Percentiles rank a stretch among this genome's conserved stretches.
Evolutionary conservation across 2,888 invertebrate species (phyloP).

Genomic region (Liodrosophila aerea): DNA sequence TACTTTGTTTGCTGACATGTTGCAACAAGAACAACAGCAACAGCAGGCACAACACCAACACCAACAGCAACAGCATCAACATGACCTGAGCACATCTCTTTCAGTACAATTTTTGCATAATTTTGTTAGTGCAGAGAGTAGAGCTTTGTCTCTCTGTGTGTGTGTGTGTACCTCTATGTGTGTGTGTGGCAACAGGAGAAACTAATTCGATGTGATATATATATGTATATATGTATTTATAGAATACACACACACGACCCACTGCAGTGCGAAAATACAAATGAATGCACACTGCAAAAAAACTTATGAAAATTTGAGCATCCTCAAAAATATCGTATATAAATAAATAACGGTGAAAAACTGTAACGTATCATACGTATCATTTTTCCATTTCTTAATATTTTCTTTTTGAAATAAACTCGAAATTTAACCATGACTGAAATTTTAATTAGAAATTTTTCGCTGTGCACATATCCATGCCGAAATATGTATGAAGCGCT

Average conservation of each 20-base stretch:
- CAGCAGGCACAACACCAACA: slow-evolving; percentile 1
- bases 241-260: slow-evolving; percentile 17
- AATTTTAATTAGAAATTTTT: neutral
- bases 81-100: slow-evolving; percentile 15
- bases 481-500: neutral
- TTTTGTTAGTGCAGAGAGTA: slow-evolving; percentile 55
- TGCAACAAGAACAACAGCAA: slow-evolving; percentile 1
- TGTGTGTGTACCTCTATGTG: too few relatives aligned
- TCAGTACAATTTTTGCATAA: slow-evolving; percentile 55
- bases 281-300: neutral
- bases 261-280: slow-evolving; percentile 1
- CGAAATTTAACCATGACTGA: too few relatives aligned
- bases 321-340: too few relatives aligned
- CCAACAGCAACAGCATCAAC: slow-evolving; percentile 11
- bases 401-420: too few relatives aligned
- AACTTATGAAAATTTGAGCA: neutral
- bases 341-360: too few relatives aligned
- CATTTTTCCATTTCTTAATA: too few relatives aligned
- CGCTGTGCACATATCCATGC: too few relatives aligned
- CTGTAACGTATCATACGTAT: too few relatives aligned
- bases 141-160: slow-evolving; percentile 41
- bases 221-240: slow-evolving; percentile 27
- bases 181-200: slow-evolving; percentile 16
- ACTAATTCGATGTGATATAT: slow-evolving; percentile 53
- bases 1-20: slow-evolving; percentile 49